Conservation (phyloP, 23 tunicate species). For the Ascidia mentula region DNA sequence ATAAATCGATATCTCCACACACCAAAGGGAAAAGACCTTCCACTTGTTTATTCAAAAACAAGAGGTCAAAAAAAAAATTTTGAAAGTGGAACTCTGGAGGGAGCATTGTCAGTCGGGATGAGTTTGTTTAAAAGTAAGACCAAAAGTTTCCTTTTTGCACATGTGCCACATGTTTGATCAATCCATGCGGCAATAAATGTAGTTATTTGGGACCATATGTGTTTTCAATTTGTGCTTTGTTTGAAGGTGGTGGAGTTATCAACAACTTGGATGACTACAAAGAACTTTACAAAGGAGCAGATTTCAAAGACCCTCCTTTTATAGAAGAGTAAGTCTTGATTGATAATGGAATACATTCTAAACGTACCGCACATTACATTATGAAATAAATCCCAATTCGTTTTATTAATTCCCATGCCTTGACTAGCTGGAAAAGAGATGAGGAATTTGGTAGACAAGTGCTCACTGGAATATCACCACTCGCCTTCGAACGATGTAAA, state of each 20-base stretch:
- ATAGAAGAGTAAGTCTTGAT: slow-evolving; percentile 5
- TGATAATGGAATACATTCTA: too few relatives aligned
- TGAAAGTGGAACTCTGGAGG: background rate
- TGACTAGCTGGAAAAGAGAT: slow-evolving; percentile 81
- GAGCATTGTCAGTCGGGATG: background rate
- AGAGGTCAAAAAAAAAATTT: background rate
- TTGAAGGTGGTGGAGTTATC: background rate
- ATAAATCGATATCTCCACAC: background rate
- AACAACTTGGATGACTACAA: background rate
- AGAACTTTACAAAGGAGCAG: background rate
- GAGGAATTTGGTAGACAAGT: slow-evolving; percentile 77
- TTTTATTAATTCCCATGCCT: too few relatives aligned
- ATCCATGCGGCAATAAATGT: background rate
- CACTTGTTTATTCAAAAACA: background rate
- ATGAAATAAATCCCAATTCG: too few relatives aligned
- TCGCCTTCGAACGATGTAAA: slow-evolving; percentile 32
- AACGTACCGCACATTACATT: too few relatives aligned
- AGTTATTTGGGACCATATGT: background rate
- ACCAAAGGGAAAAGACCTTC: background rate
- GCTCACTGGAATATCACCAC: slow-evolving; percentile 48
- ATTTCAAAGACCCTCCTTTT: slow-evolving; percentile 3
- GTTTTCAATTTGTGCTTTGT: background rate
- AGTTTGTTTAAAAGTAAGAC: background rate
- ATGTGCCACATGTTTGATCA: too few relatives aligned
- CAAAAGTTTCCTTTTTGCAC: too few relatives aligned